Conservation (phyloP, 2,113 vertebrate species). For the Ornithorhynchus anatinus region DNA sequence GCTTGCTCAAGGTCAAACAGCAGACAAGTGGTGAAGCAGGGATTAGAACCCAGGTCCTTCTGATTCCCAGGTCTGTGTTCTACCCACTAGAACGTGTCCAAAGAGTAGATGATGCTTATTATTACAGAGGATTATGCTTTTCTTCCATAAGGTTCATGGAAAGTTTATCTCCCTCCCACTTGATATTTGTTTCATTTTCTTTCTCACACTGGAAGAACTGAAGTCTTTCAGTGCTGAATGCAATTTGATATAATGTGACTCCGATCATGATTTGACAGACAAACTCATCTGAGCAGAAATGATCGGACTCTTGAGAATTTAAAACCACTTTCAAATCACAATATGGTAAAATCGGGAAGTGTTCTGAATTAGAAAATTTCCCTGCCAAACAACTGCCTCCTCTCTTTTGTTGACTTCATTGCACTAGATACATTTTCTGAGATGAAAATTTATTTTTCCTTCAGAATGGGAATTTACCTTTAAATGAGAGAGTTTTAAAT, state of each 20-base stretch:
- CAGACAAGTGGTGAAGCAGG: too few relatives aligned
- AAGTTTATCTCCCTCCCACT: not conserved
- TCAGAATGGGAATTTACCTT: not conserved
- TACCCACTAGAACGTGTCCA: too few relatives aligned
- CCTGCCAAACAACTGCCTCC: not conserved
- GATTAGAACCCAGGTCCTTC: too few relatives aligned
- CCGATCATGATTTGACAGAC: not conserved
- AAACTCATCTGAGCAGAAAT: not conserved
- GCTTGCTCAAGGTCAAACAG: too few relatives aligned
- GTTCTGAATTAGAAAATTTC: not conserved
- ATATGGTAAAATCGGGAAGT: not conserved
- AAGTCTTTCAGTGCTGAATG: not conserved
- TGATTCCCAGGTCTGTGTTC: too few relatives aligned
- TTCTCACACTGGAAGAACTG: not conserved
- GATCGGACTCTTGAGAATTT: slow-evolving; percentile 5
- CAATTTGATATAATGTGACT: not conserved
- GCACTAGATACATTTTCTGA: not conserved
- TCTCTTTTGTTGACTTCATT: not conserved
- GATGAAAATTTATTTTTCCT: not conserved
- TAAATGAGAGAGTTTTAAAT: not conserved
- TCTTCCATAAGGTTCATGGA: too few relatives aligned
- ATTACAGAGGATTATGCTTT: too few relatives aligned
- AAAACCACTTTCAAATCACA: slow-evolving; percentile 7
- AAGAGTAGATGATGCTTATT: too few relatives aligned
- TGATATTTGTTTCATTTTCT: not conserved